These are phyloP conservation scores for Vesta saturnalis DNA, from an alignment of 2,888 invertebrate genomes.

Conservation along the genomic window DNA sequence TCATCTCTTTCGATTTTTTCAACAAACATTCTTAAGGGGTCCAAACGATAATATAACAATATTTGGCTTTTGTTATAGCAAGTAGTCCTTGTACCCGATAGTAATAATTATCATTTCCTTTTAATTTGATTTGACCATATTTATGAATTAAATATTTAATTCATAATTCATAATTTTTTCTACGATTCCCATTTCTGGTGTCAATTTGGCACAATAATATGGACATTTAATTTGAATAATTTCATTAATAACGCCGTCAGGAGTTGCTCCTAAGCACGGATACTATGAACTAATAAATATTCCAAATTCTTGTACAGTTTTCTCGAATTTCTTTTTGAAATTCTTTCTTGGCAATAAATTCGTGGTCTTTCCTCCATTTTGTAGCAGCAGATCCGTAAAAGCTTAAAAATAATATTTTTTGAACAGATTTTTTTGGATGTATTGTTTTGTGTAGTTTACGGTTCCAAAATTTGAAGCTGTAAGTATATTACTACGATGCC, in stretches of 20 bases:
- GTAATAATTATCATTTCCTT: conserved; percentile 2
- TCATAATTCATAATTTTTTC: too few species aligned
- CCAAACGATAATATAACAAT: conserved; percentile 13
- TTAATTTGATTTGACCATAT: neutral
- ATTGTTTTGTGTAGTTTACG: too few species aligned
- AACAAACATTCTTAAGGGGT: neutral
- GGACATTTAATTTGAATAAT: conserved; percentile 13
- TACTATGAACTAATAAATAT: neutral
- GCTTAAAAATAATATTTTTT: neutral
- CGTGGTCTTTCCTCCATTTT: neutral
- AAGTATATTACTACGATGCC: too few species aligned
- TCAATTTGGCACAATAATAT: neutral
- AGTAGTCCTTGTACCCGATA: conserved; percentile 17
- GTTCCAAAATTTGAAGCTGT: too few species aligned
- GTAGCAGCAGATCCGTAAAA: neutral
- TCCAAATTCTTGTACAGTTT: neutral
- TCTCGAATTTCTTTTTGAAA: neutral
- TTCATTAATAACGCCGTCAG: conserved; percentile 10
- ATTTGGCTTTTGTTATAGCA: neutral
- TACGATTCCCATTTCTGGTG: neutral
- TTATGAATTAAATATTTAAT: neutral
- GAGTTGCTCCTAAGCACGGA: conserved; percentile 9
- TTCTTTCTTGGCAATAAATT: neutral
- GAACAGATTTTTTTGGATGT: neutral
- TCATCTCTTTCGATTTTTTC: conserved; percentile 11